Evolutionary conservation across 2,797 vertebrate genomes (phyloP).

Genomic region (Alauda arvensis): DNA sequence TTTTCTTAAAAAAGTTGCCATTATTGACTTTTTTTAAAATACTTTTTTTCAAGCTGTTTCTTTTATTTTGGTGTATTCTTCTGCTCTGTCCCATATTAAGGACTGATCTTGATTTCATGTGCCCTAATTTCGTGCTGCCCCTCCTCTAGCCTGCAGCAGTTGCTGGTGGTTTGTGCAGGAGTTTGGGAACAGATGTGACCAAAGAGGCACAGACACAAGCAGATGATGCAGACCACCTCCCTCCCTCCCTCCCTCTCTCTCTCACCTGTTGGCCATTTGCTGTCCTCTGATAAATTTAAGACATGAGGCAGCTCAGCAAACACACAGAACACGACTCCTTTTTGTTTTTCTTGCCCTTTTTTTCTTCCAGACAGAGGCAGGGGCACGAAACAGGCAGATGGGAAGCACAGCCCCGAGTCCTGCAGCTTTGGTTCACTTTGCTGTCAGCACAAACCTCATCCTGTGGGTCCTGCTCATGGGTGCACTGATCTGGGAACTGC

Average conservation of each 20-base stretch:
- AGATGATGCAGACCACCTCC: neutral
- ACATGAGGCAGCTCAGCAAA: neutral
- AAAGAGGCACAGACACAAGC: neutral
- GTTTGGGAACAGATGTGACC: conserved; percentile 8
- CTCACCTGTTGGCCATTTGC: conserved; percentile 31
- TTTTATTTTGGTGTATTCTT: neutral
- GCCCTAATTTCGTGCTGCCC: neutral
- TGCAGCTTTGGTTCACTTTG: neutral
- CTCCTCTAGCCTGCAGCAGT: conserved; percentile 2
- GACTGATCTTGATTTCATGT: neutral
- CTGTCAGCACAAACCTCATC: neutral
- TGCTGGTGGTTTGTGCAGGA: conserved; percentile 1
- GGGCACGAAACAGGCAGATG: neutral
- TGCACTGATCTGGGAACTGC: neutral
- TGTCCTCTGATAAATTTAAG: neutral
- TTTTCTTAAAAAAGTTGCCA: neutral
- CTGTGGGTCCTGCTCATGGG: accelerated
- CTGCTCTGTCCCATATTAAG: neutral
- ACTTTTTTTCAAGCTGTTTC: neutral
- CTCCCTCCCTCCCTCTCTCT: neutral
- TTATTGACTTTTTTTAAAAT: neutral
- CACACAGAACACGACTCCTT: accelerated
- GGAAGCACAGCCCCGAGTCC: neutral
- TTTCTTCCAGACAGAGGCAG: neutral
- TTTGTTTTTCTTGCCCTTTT: neutral